Percentiles rank a stretch among this genome's conserved stretches.
Conservation (phyloP, 2,113 vertebrate species). For the Collichthys lucidus region DNA sequence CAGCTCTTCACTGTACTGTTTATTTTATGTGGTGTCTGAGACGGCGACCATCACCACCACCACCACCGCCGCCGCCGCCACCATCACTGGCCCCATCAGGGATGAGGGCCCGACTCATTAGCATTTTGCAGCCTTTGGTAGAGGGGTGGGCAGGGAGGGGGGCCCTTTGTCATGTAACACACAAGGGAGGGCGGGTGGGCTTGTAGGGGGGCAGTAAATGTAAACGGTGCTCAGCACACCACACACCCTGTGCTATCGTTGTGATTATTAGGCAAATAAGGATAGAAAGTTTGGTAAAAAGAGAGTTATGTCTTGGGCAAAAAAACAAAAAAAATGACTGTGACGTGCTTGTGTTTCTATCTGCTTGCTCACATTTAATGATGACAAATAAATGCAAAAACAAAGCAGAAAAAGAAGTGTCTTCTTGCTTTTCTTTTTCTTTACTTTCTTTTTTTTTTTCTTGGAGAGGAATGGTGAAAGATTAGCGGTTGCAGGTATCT, state of each 20-base stretch:
- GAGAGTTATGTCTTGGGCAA: constrained; percentile 86
- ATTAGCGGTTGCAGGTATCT: constrained; percentile 76
- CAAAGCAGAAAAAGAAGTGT: constrained; percentile 85
- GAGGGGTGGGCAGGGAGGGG: no score
- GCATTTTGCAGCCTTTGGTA: constrained; percentile 92
- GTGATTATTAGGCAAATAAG: constrained; percentile 76
- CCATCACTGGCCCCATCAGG: constrained; percentile 39
- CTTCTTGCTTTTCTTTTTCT: constrained; percentile 77
- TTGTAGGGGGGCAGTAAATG: constrained; percentile 77
- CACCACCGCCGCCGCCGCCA: constrained; percentile 29
- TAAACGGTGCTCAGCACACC: constrained; percentile 81
- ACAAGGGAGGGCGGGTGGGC: constrained; percentile 58
- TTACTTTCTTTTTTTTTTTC: constrained; percentile 75
- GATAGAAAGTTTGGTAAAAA: constrained; percentile 77
- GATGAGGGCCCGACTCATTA: constrained; percentile 84
- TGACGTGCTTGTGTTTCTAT: constrained; percentile 94
- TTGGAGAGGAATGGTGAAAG: constrained; percentile 48
- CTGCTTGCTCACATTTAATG: constrained; percentile 93
- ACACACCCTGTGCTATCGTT: constrained; percentile 87
- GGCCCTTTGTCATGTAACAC: constrained; percentile 52
- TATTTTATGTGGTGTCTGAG: constrained; percentile 48
- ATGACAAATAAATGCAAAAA: constrained; percentile 94
- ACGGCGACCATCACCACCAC: constrained; percentile 46
- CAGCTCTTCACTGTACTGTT: constrained; percentile 31
- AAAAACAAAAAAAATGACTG: constrained; percentile 83